Evolutionary conservation across 2,113 vertebrate species (phyloP).

Genomic region (Proteles cristata): DNA sequence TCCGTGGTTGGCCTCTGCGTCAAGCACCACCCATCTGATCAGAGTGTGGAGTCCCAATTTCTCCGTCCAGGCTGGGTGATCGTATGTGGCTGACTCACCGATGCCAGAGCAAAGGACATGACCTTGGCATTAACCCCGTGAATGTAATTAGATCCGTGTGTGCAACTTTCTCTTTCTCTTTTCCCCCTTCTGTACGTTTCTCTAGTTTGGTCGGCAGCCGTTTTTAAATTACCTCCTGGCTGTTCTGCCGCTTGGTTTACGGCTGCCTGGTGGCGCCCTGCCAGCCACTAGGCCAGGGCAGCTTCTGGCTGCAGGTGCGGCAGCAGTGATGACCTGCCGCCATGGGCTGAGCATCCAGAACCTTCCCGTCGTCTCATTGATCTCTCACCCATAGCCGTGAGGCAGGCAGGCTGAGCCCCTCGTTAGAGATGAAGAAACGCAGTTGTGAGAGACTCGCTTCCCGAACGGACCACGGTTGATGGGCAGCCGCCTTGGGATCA

Average conservation of each 20-base stretch:
- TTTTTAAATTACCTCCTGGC: neutral
- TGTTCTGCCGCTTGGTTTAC: neutral
- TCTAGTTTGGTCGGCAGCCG: neutral
- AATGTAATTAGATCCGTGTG: neutral
- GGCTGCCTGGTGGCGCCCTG: neutral
- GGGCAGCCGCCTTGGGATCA: neutral
- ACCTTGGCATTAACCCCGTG: neutral
- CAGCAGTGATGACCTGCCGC: neutral
- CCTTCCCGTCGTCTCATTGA: neutral
- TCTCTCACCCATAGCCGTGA: neutral
- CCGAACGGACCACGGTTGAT: neutral
- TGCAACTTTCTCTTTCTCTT: neutral
- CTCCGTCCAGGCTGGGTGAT: neutral
- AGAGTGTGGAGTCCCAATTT: neutral
- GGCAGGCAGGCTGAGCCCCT: neutral
- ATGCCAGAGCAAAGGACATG: neutral
- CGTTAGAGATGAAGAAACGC: neutral
- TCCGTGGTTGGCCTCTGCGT: neutral
- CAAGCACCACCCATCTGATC: neutral
- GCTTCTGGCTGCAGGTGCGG: neutral
- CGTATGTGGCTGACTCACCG: neutral
- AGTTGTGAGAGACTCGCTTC: neutral
- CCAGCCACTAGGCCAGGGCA: neutral
- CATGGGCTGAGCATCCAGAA: neutral
- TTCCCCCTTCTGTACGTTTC: neutral